Percentiles rank a stretch among this genome's conserved stretches.
phyloP scores from a whole-genome alignment of 2,888 invertebrate genomes.

The Antheraea assamensis region DNA sequence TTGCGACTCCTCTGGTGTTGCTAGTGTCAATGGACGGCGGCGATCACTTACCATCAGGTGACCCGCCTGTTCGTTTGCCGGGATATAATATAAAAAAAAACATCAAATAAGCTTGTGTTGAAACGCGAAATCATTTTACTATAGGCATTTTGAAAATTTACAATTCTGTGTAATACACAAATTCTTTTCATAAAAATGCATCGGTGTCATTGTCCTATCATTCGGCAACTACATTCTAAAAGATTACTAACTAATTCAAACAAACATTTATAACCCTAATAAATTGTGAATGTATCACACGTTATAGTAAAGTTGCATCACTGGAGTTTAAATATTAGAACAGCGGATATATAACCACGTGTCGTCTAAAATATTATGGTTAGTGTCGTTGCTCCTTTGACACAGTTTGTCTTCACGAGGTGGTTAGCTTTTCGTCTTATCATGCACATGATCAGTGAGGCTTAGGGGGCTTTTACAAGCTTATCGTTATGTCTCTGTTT shows the following conservation, averaged over 20 bases:
- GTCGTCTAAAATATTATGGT: conserved; percentile 9
- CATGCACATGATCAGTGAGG: conserved; percentile 38
- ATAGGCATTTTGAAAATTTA: too few species aligned
- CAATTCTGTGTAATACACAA: too few species aligned
- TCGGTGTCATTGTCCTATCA: conserved; percentile 21
- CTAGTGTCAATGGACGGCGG: too few species aligned
- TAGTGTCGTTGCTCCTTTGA: conserved; percentile 47
- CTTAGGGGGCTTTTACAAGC: conserved; percentile 15
- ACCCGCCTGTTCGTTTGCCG: too few species aligned
- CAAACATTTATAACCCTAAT: conserved; percentile 22
- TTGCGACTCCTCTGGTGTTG: too few species aligned
- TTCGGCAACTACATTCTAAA: conserved; percentile 23
- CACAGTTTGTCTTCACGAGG: conserved; percentile 50
- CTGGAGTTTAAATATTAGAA: conserved; percentile 16
- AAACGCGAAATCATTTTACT: too few species aligned
- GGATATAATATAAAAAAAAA: too few species aligned
- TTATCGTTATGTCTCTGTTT: not conserved
- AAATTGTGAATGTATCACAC: conserved; percentile 19
- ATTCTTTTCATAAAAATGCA: conserved; percentile 22
- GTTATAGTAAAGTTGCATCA: conserved; percentile 18
- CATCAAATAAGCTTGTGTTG: too few species aligned
- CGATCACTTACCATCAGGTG: too few species aligned
- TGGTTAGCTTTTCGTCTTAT: conserved; percentile 41
- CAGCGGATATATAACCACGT: not conserved
- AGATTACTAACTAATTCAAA: conserved; percentile 23